Evolutionary conservation across 1,140 invertebrate species (phyloP), one percentile per base, ranked within the genome.

Genomic region (Bactericera cockerelli): DNA sequence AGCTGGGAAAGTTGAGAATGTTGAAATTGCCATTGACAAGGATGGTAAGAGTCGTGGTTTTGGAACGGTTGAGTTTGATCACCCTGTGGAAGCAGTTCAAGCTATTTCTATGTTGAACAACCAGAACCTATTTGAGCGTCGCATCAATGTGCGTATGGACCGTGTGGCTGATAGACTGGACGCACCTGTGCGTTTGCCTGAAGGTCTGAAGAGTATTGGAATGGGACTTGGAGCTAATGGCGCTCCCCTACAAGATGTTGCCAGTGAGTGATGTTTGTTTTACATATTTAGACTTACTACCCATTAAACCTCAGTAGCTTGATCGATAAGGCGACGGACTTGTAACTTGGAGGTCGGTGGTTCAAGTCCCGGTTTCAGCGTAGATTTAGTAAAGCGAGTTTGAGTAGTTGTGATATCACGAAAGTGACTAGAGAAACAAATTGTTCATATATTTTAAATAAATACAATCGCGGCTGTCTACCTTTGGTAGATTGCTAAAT

Each of bases 91-190:
- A 77, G 93, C 95, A 54, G 93, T 99, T 14, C 92, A 96, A 70
- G 93, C 94, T 13, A 95, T 98, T 67, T 96, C 94, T 26, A 98
- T 99, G 94, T 84, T 98, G 66, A 89, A 98, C 71, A 90, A 93
- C 68, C 95, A 98, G 74, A 82, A 86, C 66, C 72, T 98, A 16
- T 96, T 81, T 75, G 94, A 98, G 63, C 79, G 95, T 56, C 79
- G 84, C 55, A 89, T 99, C 82, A 90, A 89, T 56, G 94, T 98
- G 0, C 80, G 93, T 62, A 86, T 98, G 79, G 95, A 90, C 70
- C 76, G 86, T 56, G 66, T 70, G 28, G 72, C 74, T 6, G 75
- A 76, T 65, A 74, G 79, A 66, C 72, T 73, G 57, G 80, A 80
- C 63, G 76, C 77, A 63, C 76, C 78, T 49, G 75, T 78, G 60